phyloP scores from a whole-genome alignment of 2,113 vertebrate species.

The Mystacornis crossleyi region DNA sequence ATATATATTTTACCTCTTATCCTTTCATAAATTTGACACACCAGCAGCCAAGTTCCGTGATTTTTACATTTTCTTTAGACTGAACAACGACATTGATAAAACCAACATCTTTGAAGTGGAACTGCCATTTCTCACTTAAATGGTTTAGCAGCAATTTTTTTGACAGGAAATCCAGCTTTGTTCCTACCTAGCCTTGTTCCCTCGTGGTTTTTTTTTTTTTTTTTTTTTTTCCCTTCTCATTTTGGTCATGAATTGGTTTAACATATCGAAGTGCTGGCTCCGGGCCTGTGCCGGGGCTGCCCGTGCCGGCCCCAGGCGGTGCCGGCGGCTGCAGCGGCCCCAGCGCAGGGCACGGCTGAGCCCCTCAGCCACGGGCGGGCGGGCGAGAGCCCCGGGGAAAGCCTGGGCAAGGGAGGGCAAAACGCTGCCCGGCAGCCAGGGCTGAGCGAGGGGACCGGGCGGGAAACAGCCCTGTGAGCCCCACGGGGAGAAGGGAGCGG shows the following conservation, averaged over 20 bases:
- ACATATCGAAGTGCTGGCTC: fast-evolving
- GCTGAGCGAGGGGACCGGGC: neutral
- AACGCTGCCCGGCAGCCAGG: neutral
- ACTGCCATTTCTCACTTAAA: neutral
- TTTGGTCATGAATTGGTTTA: neutral
- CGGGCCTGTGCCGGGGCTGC: neutral
- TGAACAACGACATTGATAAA: fast-evolving
- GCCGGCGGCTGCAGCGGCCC: neutral
- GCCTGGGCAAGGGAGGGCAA: neutral
- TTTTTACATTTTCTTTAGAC: neutral
- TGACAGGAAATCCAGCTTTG: neutral
- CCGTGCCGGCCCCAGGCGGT: neutral
- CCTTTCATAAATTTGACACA: neutral
- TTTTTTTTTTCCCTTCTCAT: too few relatives aligned
- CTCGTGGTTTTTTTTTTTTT: neutral
- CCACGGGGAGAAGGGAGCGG: neutral
- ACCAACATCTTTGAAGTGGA: neutral
- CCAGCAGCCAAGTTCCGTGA: neutral
- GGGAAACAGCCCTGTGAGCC: neutral
- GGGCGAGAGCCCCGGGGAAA: neutral
- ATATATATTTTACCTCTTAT: neutral
- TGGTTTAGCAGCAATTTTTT: neutral
- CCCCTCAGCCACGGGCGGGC: neutral
- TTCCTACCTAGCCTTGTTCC: neutral
- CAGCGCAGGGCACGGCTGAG: neutral